Conservation (phyloP, 2,888 invertebrate species). For the Allophyes oxyacanthae region DNA sequence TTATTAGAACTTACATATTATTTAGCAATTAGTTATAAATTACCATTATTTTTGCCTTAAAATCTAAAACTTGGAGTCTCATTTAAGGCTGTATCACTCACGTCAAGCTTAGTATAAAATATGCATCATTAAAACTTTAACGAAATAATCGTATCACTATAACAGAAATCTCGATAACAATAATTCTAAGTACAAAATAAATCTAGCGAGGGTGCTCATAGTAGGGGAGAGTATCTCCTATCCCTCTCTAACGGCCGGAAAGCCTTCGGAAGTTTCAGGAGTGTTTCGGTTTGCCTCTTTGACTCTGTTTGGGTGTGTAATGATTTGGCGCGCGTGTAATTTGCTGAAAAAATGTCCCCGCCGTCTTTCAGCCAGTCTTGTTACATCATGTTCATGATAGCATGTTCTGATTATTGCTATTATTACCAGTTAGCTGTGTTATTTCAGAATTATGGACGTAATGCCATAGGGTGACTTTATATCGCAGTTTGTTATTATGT, state of each 20-base stretch:
- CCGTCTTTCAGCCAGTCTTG: constrained; percentile 66
- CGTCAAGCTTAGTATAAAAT: no score
- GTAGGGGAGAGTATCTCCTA: constrained; percentile 65
- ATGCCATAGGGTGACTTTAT: constrained; percentile 32
- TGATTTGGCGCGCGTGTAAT: constrained; percentile 86
- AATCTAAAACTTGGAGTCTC: no score
- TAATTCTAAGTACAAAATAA: constrained; percentile 43
- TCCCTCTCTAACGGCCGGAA: constrained; percentile 79
- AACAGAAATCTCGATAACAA: constrained; percentile 9
- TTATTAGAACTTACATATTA: no score
- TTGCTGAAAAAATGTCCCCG: constrained; percentile 84
- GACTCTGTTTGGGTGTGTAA: constrained; percentile 88
- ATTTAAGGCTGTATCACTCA: no score
- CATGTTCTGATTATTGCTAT: constrained; percentile 74
- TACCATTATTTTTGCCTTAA: no score
- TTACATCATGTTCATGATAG: constrained; percentile 68
- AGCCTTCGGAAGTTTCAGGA: constrained; percentile 84
- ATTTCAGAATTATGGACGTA: constrained; percentile 49
- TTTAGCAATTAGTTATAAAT: no score
- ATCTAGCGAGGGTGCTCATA: constrained; percentile 61
- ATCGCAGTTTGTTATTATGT: constrained; percentile 44
- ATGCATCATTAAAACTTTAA: background rate
- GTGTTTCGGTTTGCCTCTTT: constrained; percentile 88
- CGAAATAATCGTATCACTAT: background rate
- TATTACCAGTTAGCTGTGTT: constrained; percentile 63